Evolutionary conservation across 2,888 invertebrate genomes (phyloP).

Genomic region (Colostygia pectinataria): DNA sequence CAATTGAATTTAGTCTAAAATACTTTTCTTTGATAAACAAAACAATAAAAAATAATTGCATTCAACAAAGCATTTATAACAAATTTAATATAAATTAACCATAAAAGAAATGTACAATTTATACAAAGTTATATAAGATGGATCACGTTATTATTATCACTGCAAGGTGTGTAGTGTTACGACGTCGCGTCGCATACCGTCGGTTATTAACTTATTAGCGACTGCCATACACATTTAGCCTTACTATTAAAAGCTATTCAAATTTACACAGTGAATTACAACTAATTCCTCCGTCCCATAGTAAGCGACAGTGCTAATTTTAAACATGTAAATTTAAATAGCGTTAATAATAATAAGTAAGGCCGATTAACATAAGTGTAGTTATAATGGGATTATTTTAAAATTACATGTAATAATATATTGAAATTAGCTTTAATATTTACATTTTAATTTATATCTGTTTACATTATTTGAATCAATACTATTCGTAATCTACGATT

Average conservation of each 20-base stretch:
- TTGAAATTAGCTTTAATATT: slow-evolving; percentile 46
- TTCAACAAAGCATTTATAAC: slow-evolving; percentile 80
- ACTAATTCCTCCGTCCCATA: too few relatives aligned
- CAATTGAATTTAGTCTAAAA: slow-evolving; percentile 82
- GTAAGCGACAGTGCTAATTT: too few relatives aligned
- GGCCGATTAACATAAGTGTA: slow-evolving; percentile 23
- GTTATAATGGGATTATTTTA: slow-evolving; percentile 34
- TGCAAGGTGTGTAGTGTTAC: slow-evolving; percentile 50
- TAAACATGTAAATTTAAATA: too few relatives aligned
- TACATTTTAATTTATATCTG: slow-evolving; percentile 31
- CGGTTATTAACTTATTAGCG: too few relatives aligned
- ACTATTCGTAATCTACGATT: slow-evolving; percentile 33
- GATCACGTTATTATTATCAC: slow-evolving; percentile 78
- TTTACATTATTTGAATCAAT: slow-evolving; percentile 24
- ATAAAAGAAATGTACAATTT: slow-evolving; percentile 81
- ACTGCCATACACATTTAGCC: slow-evolving; percentile 29
- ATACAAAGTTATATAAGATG: slow-evolving; percentile 76
- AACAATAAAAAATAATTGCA: slow-evolving; percentile 83
- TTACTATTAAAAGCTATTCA: too few relatives aligned
- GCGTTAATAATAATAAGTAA: too few relatives aligned
- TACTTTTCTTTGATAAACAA: slow-evolving; percentile 81
- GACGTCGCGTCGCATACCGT: slow-evolving; percentile 35
- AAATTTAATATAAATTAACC: slow-evolving; percentile 82
- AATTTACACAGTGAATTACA: too few relatives aligned
- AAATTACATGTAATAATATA: slow-evolving; percentile 43